A percentile compares a stretch with the other conserved stretches of the same genome.
phyloP scores from a whole-genome alignment of 2,888 invertebrate species.

The Artemia sinica region DNA sequence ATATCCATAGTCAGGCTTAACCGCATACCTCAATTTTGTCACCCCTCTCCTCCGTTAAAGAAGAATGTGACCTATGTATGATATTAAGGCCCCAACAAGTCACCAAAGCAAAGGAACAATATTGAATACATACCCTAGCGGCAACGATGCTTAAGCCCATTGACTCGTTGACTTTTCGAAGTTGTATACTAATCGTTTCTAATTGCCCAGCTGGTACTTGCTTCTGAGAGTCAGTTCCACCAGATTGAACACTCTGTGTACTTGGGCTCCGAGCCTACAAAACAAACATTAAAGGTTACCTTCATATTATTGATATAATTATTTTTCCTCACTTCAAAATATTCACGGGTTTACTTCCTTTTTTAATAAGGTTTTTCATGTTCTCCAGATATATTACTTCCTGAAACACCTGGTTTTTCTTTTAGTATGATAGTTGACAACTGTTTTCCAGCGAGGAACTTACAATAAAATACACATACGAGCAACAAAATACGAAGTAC shows the following conservation, averaged over 20 bases:
- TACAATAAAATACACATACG: too few species aligned
- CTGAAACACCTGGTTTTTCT: too few species aligned
- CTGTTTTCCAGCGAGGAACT: too few species aligned
- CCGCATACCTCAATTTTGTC: too few species aligned
- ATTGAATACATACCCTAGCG: slow-evolving; percentile 51
- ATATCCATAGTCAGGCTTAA: too few species aligned
- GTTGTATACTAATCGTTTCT: slow-evolving; percentile 62
- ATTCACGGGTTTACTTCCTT: too few species aligned
- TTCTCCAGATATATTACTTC: too few species aligned
- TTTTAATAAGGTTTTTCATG: too few species aligned
- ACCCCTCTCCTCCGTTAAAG: not conserved
- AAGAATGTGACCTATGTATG: not conserved
- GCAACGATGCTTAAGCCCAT: slow-evolving; percentile 98
- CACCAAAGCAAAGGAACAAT: not conserved
- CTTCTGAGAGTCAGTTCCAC: slow-evolving; percentile 32
- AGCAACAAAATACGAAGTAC: too few species aligned
- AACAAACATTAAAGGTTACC: slow-evolving; percentile 1
- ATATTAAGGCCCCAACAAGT: slow-evolving; percentile 29
- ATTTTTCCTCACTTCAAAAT: too few species aligned
- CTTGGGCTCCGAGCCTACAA: slow-evolving; percentile 45
- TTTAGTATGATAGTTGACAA: too few species aligned
- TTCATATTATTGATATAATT: too few species aligned
- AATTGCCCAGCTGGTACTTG: slow-evolving; percentile 34
- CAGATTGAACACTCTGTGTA: slow-evolving; percentile 43
- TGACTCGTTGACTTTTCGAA: slow-evolving; percentile 84